These are phyloP conservation scores for Trematocara zebra DNA, from an alignment of 2,113 vertebrate genomes.

Conservation along the genomic window DNA sequence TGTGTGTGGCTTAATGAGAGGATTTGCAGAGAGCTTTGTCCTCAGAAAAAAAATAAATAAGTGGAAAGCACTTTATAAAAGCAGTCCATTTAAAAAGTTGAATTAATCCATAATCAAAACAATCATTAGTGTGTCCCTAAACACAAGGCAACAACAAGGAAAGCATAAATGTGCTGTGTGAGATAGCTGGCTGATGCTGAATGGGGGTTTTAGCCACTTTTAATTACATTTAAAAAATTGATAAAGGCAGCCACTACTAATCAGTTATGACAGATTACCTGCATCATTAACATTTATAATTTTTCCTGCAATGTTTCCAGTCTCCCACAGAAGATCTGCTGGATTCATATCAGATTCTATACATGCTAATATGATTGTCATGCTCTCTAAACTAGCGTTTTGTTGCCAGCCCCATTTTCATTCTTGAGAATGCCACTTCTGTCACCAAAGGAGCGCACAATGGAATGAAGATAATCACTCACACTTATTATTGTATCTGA, in stretches of 20 bases:
- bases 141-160: not conserved
- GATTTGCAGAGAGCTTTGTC: not conserved
- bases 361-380: constrained; percentile 14
- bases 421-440: constrained; percentile 20
- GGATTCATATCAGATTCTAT: constrained; percentile 14
- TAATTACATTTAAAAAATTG: constrained; percentile 9
- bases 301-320: not conserved
- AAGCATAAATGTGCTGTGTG: not conserved
- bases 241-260: constrained; percentile 6
- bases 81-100: not conserved
- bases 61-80: not conserved
- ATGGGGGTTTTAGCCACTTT: not conserved
- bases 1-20: not conserved
- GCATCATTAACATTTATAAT: constrained; percentile 3
- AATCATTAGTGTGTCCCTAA: not conserved
- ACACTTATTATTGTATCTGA: constrained; percentile 30
- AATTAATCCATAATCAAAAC: not conserved
- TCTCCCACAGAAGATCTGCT: constrained; percentile 2
- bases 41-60: not conserved
- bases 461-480: constrained; percentile 24
- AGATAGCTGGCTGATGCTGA: not conserved
- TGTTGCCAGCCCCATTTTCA: constrained; percentile 18
- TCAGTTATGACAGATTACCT: constrained; percentile 29
- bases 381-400: not conserved
- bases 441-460: constrained; percentile 1